These are phyloP conservation scores for Gryllus longicercus DNA, from an alignment of 2,888 invertebrate species.

Conservation along the genomic window DNA sequence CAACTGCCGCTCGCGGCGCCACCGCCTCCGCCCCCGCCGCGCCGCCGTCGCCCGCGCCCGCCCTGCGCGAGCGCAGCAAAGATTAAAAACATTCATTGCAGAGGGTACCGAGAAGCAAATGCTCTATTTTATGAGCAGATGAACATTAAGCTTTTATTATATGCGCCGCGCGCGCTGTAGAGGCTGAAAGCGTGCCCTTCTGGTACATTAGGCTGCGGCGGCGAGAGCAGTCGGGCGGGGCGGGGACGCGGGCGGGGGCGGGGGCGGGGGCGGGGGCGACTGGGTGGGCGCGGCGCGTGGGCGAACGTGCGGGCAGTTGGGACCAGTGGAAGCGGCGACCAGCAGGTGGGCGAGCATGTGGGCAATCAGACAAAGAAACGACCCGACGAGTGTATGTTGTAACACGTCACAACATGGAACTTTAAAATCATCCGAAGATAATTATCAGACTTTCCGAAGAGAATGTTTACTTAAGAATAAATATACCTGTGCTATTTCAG, in stretches of 20 bases:
- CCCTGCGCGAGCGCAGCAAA: background rate
- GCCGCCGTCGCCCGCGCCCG: background rate
- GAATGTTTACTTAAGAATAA: too few species aligned
- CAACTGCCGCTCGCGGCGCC: background rate
- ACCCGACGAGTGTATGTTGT: too few species aligned
- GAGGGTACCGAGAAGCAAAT: constrained; percentile 5
- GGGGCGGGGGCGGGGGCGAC: background rate
- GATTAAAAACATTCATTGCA: constrained; percentile 10
- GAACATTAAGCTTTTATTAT: constrained; percentile 17
- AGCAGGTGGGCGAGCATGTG: too few species aligned
- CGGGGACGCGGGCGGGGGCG: background rate
- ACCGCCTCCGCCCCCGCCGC: background rate
- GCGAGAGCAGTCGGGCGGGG: constrained; percentile 21
- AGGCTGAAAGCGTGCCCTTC: background rate
- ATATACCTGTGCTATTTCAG: too few species aligned
- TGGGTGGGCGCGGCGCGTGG: too few species aligned
- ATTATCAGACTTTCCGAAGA: too few species aligned
- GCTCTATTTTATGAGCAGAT: constrained; percentile 17
- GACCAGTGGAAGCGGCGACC: too few species aligned
- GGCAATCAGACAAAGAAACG: too few species aligned
- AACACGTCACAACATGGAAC: too few species aligned
- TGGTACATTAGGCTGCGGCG: background rate
- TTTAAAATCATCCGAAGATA: too few species aligned
- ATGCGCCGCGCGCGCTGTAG: background rate
- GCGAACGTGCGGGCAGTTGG: too few species aligned